These are phyloP conservation scores for Sweltsa coloradensis DNA, from an alignment of 1,140 invertebrate species.

Conservation along the genomic window DNA sequence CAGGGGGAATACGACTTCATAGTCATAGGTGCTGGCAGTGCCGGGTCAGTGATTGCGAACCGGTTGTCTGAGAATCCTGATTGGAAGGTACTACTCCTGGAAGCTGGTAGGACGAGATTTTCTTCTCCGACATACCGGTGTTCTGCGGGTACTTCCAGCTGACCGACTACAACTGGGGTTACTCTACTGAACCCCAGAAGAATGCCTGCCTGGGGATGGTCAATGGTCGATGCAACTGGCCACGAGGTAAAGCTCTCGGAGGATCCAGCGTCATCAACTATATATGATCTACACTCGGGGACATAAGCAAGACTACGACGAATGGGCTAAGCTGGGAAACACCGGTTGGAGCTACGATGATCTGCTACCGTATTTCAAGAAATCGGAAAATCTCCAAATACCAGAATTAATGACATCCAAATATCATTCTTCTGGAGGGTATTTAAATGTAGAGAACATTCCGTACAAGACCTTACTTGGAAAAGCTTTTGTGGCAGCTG, in stretches of 20 bases:
- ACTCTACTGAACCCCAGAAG: slow-evolving; percentile 50
- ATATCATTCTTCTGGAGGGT: slow-evolving; percentile 29
- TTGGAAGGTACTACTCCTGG: slow-evolving; percentile 36
- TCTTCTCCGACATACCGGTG: slow-evolving; percentile 50
- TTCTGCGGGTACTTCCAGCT: slow-evolving; percentile 50
- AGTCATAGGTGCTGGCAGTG: slow-evolving; percentile 36
- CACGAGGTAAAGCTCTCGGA: slow-evolving; percentile 49
- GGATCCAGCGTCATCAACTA: slow-evolving; percentile 71
- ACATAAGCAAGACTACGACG: slow-evolving; percentile 58
- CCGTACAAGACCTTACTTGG: slow-evolving; percentile 37
- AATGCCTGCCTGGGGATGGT: not conserved
- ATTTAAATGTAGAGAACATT: slow-evolving; percentile 35
- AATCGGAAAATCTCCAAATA: too few relatives aligned
- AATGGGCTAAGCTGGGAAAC: slow-evolving; percentile 54
- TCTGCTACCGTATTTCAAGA: slow-evolving; percentile 57
- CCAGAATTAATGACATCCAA: slow-evolving; percentile 17
- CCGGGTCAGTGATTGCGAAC: slow-evolving; percentile 37
- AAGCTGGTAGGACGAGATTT: slow-evolving; percentile 52
- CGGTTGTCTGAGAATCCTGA: slow-evolving; percentile 29
- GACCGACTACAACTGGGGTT: slow-evolving; percentile 55
- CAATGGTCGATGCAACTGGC: slow-evolving; percentile 36
- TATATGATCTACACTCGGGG: slow-evolving; percentile 75
- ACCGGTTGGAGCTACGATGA: slow-evolving; percentile 46
- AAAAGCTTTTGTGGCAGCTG: slow-evolving; percentile 43
- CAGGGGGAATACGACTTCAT: slow-evolving; percentile 14